Conservation (phyloP, 2,113 vertebrate species). For the Thalassarche chlororhynchos region DNA sequence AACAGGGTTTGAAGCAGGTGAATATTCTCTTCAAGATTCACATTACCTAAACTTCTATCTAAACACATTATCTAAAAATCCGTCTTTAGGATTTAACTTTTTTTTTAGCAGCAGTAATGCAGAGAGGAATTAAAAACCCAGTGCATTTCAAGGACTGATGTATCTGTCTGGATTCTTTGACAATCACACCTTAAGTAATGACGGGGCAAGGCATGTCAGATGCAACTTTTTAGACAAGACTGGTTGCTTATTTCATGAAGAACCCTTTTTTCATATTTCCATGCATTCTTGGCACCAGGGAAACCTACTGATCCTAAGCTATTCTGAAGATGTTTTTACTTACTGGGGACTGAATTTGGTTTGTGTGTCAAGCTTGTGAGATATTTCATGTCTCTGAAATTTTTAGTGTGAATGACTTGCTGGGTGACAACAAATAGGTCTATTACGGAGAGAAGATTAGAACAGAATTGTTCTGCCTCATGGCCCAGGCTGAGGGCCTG, state of each 20-base stretch:
- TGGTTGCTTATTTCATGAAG: neutral
- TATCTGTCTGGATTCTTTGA: neutral
- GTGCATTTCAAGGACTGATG: neutral
- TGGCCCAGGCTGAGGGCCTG: neutral
- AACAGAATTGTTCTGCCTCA: neutral
- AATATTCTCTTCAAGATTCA: neutral
- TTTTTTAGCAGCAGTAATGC: neutral
- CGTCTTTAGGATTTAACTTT: neutral
- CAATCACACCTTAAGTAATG: neutral
- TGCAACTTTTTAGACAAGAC: neutral
- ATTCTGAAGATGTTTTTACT: neutral
- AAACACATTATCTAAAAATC: neutral
- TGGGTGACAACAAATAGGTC: neutral
- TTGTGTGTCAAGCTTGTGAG: neutral
- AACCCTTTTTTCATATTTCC: neutral
- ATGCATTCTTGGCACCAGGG: neutral
- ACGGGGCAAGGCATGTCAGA: neutral
- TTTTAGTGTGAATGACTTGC: neutral
- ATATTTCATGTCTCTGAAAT: neutral
- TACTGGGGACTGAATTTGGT: neutral
- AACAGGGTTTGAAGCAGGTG: neutral
- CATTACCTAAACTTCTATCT: neutral
- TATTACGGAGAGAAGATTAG: neutral
- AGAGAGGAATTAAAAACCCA: neutral
- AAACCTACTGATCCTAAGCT: neutral